Evolutionary conservation across 1,140 invertebrate genomes (phyloP), one percentile per base, ranked within the genome.

Genomic region (Tribolium madens): DNA sequence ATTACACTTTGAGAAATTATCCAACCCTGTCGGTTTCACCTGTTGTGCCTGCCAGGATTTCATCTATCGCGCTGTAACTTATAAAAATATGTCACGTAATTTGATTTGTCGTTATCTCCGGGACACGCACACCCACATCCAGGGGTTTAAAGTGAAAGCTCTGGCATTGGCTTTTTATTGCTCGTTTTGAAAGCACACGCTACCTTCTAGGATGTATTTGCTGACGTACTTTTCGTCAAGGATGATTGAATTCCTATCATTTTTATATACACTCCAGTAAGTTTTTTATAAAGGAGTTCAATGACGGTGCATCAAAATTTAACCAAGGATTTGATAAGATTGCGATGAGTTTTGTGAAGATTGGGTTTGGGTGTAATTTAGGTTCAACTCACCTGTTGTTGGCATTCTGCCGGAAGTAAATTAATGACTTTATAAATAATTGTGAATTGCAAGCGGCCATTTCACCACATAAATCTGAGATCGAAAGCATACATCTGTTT

Each of bases 51-150:
- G 57, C 26, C 13, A 64, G 21, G 57, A 64, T 64, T 64, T 33
- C 26, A 31, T 64, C 57, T 12, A 64, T 64, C 26, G n/a, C 31
- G 57, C 57, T 12, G 36, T n/a, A 33, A 64, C 26, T 64, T 64
- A 64, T 64, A 64, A 64, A 64, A 64, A 64, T 64, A 33, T 26
- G 57, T 64, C 57, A 64, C 57, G 57, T 64, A 64, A 64, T 64
- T 64, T 64, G 57, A 64, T 64, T 64, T 64, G 57, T 64, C 57
- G 57, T 64, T 64, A 64, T 64, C 57, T 64, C 26, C 21, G 26
- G 57, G 57, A 64, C 57, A 64, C 57, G 57, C 33, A 64, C 57
- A 64, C 57, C 57, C 57, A 64, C 57, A 13, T 21, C 12, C 57
- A 33, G 26, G 36, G 26, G 21, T 64, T 64, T 64, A 33, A 31